Evolutionary conservation across 2,888 invertebrate genomes (phyloP), one percentile per base, ranked within the genome.

Genomic region (Scaeva pyrastri): DNA sequence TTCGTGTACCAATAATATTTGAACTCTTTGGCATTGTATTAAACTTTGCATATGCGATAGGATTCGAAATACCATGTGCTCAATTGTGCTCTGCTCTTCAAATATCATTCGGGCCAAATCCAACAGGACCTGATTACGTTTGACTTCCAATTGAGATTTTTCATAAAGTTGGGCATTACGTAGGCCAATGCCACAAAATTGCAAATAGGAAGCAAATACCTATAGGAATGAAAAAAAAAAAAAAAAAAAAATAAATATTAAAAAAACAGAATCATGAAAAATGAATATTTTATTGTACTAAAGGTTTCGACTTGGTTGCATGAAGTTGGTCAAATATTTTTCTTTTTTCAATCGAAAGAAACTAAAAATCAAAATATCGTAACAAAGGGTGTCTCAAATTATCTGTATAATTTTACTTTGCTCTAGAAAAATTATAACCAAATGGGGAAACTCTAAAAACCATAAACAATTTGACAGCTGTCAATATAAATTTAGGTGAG

Each of bases 91-190:
- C 93, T 98, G 98, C 93, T 98, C 98, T 92, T 98, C 98, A 92
- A 98, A 98, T 90, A 98, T 97, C 96, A 98, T 98, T 90, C 98
- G 94, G n/a, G 98, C 98, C 91, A 98, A 94, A 93, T 98, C 98
- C 89, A 98, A 94, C 78, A 98, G 94, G 88, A 98, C 97, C 94
- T 98, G 98, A 93, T 98, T 98, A 89, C 98, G 94, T 93, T 97
- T 98, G 89, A 98, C 97, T 94, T 98, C 98, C 91, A 98, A 93
- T 93, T 98, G 98, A 87, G 98, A 98, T 92, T 97, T 95, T 93
- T 98, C 98, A 92, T 98, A 98, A 48, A 98, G 94, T 92, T 98
- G 98, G n/a, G 98, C 98, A 93, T 98, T 98, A 85, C 97, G 95
- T 73, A 98, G 94, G 3, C 98, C 98, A 89, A 98, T 98, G 86